phyloP scores from a whole-genome alignment of 2,797 vertebrate species.

The Rachycentron canadum region DNA sequence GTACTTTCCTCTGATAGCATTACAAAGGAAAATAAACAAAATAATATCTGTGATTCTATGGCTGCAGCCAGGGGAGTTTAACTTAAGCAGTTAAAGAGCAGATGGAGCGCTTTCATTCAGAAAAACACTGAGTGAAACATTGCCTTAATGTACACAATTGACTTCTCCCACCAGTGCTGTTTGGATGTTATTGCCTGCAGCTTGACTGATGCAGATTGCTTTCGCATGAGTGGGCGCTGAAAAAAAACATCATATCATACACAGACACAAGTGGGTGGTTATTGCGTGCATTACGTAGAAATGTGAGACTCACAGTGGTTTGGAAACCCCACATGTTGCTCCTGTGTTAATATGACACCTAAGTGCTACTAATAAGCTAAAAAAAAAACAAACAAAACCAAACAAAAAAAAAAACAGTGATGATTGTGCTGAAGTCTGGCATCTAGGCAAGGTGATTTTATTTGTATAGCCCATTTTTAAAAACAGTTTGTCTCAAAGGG shows the following conservation, averaged over 20 bases:
- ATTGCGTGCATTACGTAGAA: neutral
- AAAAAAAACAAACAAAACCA: no score
- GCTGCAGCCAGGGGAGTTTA: neutral
- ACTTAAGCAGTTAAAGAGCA: conserved; percentile 1
- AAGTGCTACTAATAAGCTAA: no score
- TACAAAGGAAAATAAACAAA: conserved; percentile 1
- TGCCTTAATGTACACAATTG: neutral
- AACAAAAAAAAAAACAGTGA: no score
- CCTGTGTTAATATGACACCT: neutral
- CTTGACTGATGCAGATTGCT: conserved; percentile 8
- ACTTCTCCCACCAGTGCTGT: neutral
- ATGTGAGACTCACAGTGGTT: neutral
- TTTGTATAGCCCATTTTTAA: no score
- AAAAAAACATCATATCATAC: conserved; percentile 12
- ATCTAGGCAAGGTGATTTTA: no score
- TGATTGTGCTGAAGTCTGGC: no score
- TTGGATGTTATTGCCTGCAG: conserved; percentile 2
- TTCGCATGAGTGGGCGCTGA: neutral
- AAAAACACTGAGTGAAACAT: neutral
- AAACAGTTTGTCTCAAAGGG: no score
- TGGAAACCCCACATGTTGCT: neutral
- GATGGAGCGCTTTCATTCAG: conserved; percentile 20
- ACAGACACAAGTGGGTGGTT: neutral
- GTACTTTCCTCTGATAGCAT: conserved; percentile 1
- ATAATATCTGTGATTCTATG: neutral